A percentile compares a stretch with the other conserved stretches of the same genome.
Evolutionary conservation across 2,797 vertebrate genomes (phyloP).

Genomic region (Notolabrus celidotus): DNA sequence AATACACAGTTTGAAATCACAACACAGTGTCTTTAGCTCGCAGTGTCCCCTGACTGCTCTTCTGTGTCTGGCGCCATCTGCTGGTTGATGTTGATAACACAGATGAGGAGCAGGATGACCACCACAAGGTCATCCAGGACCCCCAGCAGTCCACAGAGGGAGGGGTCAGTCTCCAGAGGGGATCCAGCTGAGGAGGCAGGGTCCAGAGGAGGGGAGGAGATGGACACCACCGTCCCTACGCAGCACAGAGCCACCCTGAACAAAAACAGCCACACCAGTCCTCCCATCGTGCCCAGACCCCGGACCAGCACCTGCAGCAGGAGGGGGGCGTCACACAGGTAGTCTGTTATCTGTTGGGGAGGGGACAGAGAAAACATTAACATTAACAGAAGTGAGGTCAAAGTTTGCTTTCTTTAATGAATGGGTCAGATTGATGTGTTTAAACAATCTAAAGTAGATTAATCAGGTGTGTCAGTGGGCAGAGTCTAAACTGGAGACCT

Average conservation of each 20-base stretch:
- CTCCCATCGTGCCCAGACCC: slow-evolving; percentile 82
- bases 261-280: slow-evolving; percentile 86
- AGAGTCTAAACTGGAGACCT: slow-evolving; percentile 21
- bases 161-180: slow-evolving; percentile 71
- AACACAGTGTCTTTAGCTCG: too few relatives aligned
- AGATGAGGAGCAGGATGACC: slow-evolving; percentile 87
- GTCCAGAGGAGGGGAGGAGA: slow-evolving; percentile 78
- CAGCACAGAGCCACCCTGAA: slow-evolving; percentile 86
- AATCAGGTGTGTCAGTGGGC: slow-evolving; percentile 17
- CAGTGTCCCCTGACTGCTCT: slow-evolving; percentile 29
- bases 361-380: slow-evolving; percentile 7
- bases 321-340: slow-evolving; percentile 84
- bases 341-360: slow-evolving; percentile 83
- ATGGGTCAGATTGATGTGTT: neutral
- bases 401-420: neutral
- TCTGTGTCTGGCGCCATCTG: slow-evolving; percentile 80
- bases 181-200: slow-evolving; percentile 46
- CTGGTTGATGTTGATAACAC: slow-evolving; percentile 87
- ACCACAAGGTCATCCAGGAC: slow-evolving; percentile 86
- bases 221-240: slow-evolving; percentile 82
- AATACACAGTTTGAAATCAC: too few relatives aligned
- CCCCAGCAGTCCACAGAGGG: slow-evolving; percentile 82
- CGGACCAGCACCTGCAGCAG: slow-evolving; percentile 80
- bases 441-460: neutral
- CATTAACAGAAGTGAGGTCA: too few relatives aligned